These are phyloP conservation scores for Hymenopus coronatus DNA, from an alignment of 2,888 invertebrate species.

Conservation along the genomic window DNA sequence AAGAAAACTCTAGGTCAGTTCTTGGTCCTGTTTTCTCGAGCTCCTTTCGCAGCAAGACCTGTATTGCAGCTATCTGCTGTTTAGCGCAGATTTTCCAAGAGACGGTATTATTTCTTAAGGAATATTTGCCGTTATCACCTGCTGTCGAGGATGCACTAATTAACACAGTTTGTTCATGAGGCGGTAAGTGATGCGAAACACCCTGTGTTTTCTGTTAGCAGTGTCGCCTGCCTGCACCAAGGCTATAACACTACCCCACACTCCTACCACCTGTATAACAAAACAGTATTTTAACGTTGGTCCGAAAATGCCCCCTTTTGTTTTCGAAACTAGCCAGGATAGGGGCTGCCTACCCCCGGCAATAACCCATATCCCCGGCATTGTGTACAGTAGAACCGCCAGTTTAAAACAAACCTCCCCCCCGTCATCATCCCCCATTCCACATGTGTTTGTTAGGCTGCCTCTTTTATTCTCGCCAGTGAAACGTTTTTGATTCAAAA, in stretches of 20 bases:
- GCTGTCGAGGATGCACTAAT: not conserved
- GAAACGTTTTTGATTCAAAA: constrained; percentile 28
- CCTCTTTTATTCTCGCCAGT: constrained; percentile 28
- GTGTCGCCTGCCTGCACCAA: constrained; percentile 12
- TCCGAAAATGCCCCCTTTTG: constrained; percentile 25
- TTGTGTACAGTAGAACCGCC: constrained; percentile 22
- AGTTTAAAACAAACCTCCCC: constrained; percentile 14
- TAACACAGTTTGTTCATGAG: not conserved
- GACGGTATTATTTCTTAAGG: not conserved
- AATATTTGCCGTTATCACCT: not conserved
- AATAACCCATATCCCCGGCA: constrained; percentile 31
- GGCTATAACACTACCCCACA: constrained; percentile 19
- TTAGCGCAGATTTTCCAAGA: too few relatives aligned
- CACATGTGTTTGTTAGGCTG: constrained; percentile 24
- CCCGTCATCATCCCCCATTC: constrained; percentile 3
- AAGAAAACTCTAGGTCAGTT: too few relatives aligned
- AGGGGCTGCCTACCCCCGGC: constrained; percentile 17
- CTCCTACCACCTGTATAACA: constrained; percentile 27
- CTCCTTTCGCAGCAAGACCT: too few relatives aligned
- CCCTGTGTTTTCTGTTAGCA: constrained; percentile 16
- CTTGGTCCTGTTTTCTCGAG: too few relatives aligned
- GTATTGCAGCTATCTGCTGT: too few relatives aligned
- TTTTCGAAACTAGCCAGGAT: constrained; percentile 19
- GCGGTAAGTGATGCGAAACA: not conserved
- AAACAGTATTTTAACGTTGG: constrained; percentile 28